Conservation (phyloP, 92 coral and sea anemone species). For the Epizoanthus fatuus region DNA sequence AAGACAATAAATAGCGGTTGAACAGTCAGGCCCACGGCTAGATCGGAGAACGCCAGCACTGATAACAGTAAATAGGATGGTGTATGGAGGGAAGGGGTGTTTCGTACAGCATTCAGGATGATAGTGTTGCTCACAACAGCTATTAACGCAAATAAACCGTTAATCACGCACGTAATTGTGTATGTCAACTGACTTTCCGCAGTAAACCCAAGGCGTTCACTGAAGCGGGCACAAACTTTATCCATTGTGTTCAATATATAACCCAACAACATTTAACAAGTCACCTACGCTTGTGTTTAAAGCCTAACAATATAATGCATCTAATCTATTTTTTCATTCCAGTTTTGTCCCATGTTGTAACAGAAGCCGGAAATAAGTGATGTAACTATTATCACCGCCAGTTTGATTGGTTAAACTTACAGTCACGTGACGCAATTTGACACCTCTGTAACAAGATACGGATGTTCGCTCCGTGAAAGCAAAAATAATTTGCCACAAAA, state of each 20-base stretch:
- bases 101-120: conserved; percentile 21
- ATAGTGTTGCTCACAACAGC: conserved; percentile 12
- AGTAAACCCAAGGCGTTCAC: conserved; percentile 25
- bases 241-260: not conserved
- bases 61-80: conserved; percentile 27
- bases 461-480: no score
- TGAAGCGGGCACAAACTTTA: conserved; percentile 34
- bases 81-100: conserved; percentile 37
- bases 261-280: not conserved
- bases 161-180: conserved; percentile 22
- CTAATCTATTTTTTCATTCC: no score
- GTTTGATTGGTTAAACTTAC: no score
- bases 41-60: conserved; percentile 28
- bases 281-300: not conserved
- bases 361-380: no score
- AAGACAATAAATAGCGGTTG: conserved; percentile 30
- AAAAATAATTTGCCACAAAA: no score
- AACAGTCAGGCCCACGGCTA: conserved; percentile 38
- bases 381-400: no score
- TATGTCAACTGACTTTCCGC: conserved; percentile 7
- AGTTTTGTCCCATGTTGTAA: no score
- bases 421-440: no score
- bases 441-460: no score
- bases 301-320: no score
- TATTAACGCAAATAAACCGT: not conserved